Conservation (phyloP, 2,888 invertebrate genomes). For the Alcis repandata region DNA sequence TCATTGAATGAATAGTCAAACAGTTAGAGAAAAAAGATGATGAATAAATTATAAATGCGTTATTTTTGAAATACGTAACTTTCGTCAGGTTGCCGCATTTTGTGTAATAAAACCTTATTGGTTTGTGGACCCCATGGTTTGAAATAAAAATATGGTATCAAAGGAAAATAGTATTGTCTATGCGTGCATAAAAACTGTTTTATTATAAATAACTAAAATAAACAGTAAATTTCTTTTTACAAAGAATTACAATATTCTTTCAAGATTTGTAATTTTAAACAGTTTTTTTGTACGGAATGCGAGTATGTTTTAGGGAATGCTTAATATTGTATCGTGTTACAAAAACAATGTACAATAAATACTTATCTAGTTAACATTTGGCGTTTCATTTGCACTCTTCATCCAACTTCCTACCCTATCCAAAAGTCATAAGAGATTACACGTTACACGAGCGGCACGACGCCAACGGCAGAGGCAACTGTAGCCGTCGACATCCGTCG, state of each 20-base stretch:
- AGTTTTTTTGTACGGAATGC: conserved; percentile 52
- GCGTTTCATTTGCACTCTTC: conserved; percentile 3
- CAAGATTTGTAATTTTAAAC: conserved; percentile 15
- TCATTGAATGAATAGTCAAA: too few species aligned
- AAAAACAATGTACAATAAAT: conserved; percentile 81
- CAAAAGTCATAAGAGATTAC: too few species aligned
- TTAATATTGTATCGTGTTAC: conserved; percentile 78
- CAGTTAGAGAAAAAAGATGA: too few species aligned
- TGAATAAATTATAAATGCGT: too few species aligned
- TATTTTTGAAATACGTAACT: background rate
- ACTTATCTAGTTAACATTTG: conserved; percentile 51
- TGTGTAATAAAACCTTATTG: conserved; percentile 27
- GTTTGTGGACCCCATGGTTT: conserved; percentile 24
- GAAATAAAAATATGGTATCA: conserved; percentile 43
- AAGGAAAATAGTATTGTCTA: conserved; percentile 46
- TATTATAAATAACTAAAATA: background rate
- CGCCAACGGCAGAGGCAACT: too few species aligned
- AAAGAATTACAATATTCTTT: background rate
- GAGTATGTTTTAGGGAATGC: conserved; percentile 73
- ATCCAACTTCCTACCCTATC: too few species aligned
- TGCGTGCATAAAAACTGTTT: conserved; percentile 48
- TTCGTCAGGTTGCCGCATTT: background rate
- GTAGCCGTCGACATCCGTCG: too few species aligned
- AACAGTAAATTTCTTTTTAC: background rate
- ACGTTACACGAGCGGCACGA: too few species aligned